A percentile compares a stretch with the other conserved stretches of the same genome.
Conservation (phyloP, 2,888 invertebrate genomes). For the Cantharis lateralis region DNA sequence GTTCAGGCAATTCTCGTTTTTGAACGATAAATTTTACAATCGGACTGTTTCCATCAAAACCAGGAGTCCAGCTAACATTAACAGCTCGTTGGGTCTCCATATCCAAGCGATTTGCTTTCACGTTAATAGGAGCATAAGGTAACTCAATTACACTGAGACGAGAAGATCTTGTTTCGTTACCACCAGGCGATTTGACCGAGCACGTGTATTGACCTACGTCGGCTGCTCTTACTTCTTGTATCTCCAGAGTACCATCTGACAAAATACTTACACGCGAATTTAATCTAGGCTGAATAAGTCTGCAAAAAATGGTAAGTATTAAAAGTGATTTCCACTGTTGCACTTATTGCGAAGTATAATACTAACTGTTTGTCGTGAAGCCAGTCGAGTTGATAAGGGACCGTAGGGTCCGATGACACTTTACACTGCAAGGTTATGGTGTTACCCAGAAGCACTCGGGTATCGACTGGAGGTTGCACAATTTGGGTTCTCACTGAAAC, state of each 20-base stretch:
- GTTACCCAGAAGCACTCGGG: slow-evolving; percentile 87
- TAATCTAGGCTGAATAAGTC: slow-evolving; percentile 63
- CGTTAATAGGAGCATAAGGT: slow-evolving; percentile 91
- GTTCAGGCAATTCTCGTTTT: slow-evolving; percentile 84
- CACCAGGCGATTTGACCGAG: slow-evolving; percentile 85
- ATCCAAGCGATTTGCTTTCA: slow-evolving; percentile 73
- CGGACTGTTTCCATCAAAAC: slow-evolving; percentile 97
- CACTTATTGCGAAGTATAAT: not conserved
- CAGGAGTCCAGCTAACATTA: slow-evolving; percentile 92
- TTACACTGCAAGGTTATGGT: slow-evolving; percentile 93
- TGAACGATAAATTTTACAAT: slow-evolving; percentile 92
- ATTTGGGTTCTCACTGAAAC: slow-evolving; percentile 88
- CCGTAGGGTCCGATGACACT: slow-evolving; percentile 88
- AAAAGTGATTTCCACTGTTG: not conserved
- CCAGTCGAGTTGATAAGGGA: slow-evolving; percentile 87
- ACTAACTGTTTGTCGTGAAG: slow-evolving; percentile 83
- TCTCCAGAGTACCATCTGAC: slow-evolving; percentile 83
- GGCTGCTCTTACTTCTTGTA: slow-evolving; percentile 84
- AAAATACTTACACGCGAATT: slow-evolving; percentile 76
- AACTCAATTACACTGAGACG: slow-evolving; percentile 88
- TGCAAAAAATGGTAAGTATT: slow-evolving; percentile 38
- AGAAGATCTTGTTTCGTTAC: slow-evolving; percentile 89
- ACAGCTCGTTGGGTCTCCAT: slow-evolving; percentile 74
- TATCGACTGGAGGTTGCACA: slow-evolving; percentile 90
- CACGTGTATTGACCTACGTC: slow-evolving; percentile 96